phyloP scores from a whole-genome alignment of 2,888 invertebrate species.

The Tethea ocularis region DNA sequence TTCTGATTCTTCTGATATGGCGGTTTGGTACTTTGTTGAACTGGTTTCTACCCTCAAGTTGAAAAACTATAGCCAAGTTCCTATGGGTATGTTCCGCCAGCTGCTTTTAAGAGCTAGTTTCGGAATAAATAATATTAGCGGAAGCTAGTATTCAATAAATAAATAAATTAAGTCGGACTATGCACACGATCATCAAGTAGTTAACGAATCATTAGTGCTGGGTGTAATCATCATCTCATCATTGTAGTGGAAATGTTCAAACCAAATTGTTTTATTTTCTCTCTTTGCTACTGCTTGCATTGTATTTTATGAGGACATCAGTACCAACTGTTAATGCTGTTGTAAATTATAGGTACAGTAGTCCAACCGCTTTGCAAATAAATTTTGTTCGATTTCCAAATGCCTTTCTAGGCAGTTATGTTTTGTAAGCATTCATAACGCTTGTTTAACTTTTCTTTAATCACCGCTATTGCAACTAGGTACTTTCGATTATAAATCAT shows the following conservation, averaged over 20 bases:
- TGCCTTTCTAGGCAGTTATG: conserved; percentile 1
- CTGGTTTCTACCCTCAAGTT: no score
- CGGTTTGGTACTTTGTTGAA: no score
- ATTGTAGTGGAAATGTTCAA: neutral
- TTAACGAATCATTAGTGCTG: neutral
- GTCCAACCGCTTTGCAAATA: conserved; percentile 1
- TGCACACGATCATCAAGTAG: neutral
- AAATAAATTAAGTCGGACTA: neutral
- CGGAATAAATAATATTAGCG: no score
- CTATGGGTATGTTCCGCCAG: no score
- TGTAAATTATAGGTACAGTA: neutral
- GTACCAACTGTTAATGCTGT: neutral
- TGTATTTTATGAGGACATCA: neutral
- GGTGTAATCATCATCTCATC: neutral
- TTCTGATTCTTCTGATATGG: no score
- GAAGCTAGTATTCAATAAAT: no score
- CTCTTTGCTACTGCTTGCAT: neutral
- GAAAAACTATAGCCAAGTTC: no score
- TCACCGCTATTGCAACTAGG: conserved; percentile 5
- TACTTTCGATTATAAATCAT: conserved; percentile 1
- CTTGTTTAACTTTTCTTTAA: neutral
- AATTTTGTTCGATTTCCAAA: conserved; percentile 6
- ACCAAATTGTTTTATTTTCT: neutral
- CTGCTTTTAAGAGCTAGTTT: no score
- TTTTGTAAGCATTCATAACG: conserved; percentile 5